Evolutionary conservation across 2,797 vertebrate genomes (phyloP).

Genomic region (Pseudomugil tenellus): DNA sequence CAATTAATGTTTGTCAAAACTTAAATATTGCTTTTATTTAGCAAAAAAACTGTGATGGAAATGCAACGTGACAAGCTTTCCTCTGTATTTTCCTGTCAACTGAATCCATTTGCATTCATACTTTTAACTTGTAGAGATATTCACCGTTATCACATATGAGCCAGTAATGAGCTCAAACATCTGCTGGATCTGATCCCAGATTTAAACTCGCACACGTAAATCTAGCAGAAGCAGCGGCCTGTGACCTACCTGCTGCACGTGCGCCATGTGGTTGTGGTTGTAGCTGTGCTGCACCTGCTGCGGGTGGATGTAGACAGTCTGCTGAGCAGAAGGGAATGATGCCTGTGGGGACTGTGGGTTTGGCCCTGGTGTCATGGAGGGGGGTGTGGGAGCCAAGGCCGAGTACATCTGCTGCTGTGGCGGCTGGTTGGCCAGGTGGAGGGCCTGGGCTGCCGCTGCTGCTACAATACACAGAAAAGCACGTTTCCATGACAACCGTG

Average conservation of each 20-base stretch:
- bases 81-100: background rate
- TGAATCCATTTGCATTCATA: background rate
- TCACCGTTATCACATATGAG: conserved; percentile 1
- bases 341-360: conserved; percentile 97
- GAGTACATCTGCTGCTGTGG: conserved; percentile 98
- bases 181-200: conserved; percentile 42
- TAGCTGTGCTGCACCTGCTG: conserved; percentile 97
- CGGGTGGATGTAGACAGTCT: conserved; percentile 96
- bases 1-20: too few relatives aligned
- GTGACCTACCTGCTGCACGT: conserved; percentile 93
- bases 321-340: conserved; percentile 93
- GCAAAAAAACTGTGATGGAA: too few relatives aligned
- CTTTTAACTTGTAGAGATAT: background rate
- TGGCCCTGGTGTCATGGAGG: conserved; percentile 96
- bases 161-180: conserved; percentile 6
- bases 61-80: too few relatives aligned
- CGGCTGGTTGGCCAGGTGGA: conserved; percentile 91
- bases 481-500: background rate
- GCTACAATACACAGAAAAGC: conserved; percentile 14
- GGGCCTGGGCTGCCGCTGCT: conserved; percentile 86
- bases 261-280: conserved; percentile 95
- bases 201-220: conserved; percentile 2
- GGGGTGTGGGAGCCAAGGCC: conserved; percentile 92
- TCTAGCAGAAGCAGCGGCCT: background rate
- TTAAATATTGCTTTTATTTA: too few relatives aligned